phyloP scores from a whole-genome alignment of 2,797 vertebrate genomes.

The Telmatherina bonti region DNA sequence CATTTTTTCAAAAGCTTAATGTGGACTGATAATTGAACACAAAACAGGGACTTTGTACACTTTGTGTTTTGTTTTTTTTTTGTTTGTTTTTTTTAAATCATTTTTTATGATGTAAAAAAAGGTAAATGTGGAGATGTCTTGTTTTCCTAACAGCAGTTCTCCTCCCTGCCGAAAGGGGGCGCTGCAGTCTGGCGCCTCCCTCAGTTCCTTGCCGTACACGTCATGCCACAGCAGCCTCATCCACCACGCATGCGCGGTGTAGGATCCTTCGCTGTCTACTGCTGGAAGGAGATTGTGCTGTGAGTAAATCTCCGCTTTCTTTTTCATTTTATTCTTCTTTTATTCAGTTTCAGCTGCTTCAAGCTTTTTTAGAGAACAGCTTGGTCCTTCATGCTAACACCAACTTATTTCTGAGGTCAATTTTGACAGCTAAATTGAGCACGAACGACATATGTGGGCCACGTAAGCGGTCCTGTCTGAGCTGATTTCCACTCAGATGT shows the following conservation, averaged over 20 bases:
- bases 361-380: accelerated
- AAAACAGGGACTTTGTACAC: too few species aligned
- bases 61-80: too few species aligned
- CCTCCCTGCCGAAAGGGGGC: conserved; percentile 43
- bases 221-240: conserved; percentile 47
- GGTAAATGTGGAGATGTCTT: too few species aligned
- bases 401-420: too few species aligned
- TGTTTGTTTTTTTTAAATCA: too few species aligned
- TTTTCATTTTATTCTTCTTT: not conserved
- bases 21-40: too few species aligned
- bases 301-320: not conserved
- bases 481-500: not conserved
- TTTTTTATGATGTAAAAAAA: too few species aligned
- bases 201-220: conserved; percentile 46
- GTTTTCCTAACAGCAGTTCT: not conserved
- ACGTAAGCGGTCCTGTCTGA: conserved; percentile 59
- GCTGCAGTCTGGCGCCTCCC: not conserved
- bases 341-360: not conserved
- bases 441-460: conserved; percentile 34
- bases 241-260: conserved; percentile 51
- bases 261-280: conserved; percentile 8
- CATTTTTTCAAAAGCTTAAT: too few species aligned
- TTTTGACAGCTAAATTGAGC: not conserved
- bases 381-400: not conserved
- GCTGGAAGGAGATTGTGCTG: not conserved